These are phyloP conservation scores for Acrocephalus scirpaceus DNA, from an alignment of 2,797 vertebrate genomes.

Conservation along the genomic window DNA sequence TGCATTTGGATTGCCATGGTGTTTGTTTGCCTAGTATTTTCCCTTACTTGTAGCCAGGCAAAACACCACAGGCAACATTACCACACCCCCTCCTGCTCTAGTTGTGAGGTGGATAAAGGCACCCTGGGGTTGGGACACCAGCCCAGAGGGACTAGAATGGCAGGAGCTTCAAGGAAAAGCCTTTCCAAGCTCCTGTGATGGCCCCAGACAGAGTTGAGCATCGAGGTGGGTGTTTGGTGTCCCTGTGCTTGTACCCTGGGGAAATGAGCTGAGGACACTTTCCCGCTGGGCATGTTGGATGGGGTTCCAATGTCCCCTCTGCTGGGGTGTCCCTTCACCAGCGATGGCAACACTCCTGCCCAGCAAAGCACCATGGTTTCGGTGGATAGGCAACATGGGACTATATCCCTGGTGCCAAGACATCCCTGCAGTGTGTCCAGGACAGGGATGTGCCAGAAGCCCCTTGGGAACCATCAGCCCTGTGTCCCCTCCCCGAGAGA, in stretches of 20 bases:
- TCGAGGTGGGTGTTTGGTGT: background rate
- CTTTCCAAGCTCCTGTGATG: background rate
- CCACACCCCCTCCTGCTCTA: background rate
- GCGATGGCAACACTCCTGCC: accelerated
- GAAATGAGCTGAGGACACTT: background rate
- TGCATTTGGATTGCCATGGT: background rate
- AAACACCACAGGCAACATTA: background rate
- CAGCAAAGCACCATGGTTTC: accelerated
- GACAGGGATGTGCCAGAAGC: background rate
- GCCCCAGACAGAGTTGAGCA: background rate
- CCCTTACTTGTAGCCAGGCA: background rate
- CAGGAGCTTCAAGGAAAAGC: background rate
- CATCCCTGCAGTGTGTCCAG: background rate
- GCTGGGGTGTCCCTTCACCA: background rate
- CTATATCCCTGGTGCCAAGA: background rate
- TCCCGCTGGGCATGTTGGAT: background rate
- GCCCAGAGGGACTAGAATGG: background rate
- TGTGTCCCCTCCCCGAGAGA: accelerated
- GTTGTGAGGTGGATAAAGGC: background rate
- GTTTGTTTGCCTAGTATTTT: background rate
- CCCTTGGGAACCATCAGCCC: background rate
- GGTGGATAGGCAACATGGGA: background rate
- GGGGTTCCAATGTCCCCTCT: background rate
- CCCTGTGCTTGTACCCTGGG: background rate
- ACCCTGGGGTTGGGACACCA: background rate